phyloP scores from a whole-genome alignment of 2,888 invertebrate species.

The Chesias legatella region DNA sequence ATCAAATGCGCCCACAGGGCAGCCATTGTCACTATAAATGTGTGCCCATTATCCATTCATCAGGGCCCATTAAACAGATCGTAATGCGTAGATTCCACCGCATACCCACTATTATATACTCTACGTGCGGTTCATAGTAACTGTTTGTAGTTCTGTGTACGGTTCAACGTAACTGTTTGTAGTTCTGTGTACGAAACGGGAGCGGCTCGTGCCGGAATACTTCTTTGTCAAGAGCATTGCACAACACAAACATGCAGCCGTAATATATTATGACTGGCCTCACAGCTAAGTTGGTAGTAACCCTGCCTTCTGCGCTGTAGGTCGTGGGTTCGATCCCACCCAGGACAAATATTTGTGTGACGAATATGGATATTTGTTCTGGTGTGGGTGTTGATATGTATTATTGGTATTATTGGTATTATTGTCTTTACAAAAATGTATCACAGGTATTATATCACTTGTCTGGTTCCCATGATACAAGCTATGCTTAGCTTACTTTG shows the following conservation, averaged over 20 bases:
- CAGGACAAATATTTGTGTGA: too few relatives aligned
- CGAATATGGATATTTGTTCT: too few relatives aligned
- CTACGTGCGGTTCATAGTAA: constrained; percentile 2
- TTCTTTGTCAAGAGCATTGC: constrained; percentile 33
- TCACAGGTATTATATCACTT: too few relatives aligned
- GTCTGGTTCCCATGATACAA: too few relatives aligned
- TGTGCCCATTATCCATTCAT: constrained; percentile 16
- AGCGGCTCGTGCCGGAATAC: constrained; percentile 19
- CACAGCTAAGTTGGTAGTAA: too few relatives aligned
- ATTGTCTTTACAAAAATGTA: too few relatives aligned
- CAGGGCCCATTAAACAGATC: constrained; percentile 20
- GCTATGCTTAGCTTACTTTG: too few relatives aligned
- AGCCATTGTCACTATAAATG: constrained; percentile 15
- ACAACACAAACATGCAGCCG: constrained; percentile 6
- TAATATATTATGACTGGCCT: too few relatives aligned
- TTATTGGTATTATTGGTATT: too few relatives aligned
- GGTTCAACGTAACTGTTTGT: constrained; percentile 3
- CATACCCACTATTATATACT: constrained; percentile 3
- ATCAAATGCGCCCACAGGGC: constrained; percentile 1
- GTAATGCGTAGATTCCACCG: constrained; percentile 29
- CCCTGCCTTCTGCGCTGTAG: too few relatives aligned
- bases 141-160: constrained; percentile 4
- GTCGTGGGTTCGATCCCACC: too few relatives aligned
- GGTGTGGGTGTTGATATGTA: too few relatives aligned
- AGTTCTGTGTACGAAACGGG: constrained; percentile 2